Evolutionary conservation across 2,113 vertebrate genomes (phyloP), one percentile per base, ranked within the genome.

Genomic region (Noctilio leporinus): DNA sequence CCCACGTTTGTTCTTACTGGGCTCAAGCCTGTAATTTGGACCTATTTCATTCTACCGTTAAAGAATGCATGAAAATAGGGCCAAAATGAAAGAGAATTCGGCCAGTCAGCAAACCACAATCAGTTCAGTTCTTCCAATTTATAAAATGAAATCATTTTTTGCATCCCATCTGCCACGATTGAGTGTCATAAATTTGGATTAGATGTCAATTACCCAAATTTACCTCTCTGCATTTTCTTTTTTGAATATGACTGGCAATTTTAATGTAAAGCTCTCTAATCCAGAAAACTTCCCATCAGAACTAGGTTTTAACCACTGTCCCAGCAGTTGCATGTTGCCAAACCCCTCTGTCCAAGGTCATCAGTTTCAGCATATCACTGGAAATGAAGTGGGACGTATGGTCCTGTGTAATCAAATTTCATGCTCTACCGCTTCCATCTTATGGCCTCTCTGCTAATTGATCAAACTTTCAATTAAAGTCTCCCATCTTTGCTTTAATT

Each of bases 381-480:
- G 97, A 98, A 98, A 98, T 98, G 98, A 98, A 98, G 92, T 96
- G 96, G 97, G 97, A 96, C 65, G 92, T 98, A 98, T 98, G 98
- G 97, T 97, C 98, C 97, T 97, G 91, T 97, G 98, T 98, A 98
- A 99, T 99, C 98, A 98, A 95, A 98, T 99, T 98, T 98, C 96
- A 98, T 97, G 98, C 98, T 98, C 98, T 96, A 83, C 94, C 98
- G 98, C 98, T 82, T 98, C 89, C 91, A 96, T 98, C 97, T 98
- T 98, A 98, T 98, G 97, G 98, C 96, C 97, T 98, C 96, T 98
- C 97, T 97, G 98, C 97, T 99, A 99, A 98, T 98, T 98, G 98
- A 98, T 98, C 98, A 98, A 97, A 97, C 98, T 98, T 99, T 98
- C 98, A 98, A 98, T 98, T 99, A 98, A 98, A 98, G 97, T 97